phyloP scores from a whole-genome alignment of 2,797 vertebrate genomes.

The Microctenopoma stevenorrisi region DNA sequence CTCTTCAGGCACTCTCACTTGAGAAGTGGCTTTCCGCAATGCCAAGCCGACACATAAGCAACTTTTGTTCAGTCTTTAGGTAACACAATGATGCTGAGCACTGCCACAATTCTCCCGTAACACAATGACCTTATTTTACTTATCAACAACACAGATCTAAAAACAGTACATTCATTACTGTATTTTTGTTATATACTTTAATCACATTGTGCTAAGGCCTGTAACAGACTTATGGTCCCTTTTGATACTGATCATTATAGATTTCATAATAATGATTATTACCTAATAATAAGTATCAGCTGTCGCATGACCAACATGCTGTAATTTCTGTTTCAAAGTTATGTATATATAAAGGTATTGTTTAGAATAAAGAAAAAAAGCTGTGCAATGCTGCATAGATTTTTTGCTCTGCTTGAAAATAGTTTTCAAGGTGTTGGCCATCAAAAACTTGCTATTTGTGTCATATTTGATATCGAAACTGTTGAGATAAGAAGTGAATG shows the following conservation, averaged over 20 bases:
- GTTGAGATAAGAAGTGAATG: constrained; percentile 2
- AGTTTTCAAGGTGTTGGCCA: not conserved
- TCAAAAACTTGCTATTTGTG: constrained; percentile 12
- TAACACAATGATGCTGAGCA: constrained; percentile 28
- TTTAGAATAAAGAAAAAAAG: no score
- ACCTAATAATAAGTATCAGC: not conserved
- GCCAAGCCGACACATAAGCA: constrained; percentile 67
- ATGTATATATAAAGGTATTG: no score
- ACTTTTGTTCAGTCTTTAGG: constrained; percentile 62
- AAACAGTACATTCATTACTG: not conserved
- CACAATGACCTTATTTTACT: not conserved
- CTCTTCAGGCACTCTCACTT: constrained; percentile 93
- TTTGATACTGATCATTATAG: constrained; percentile 2
- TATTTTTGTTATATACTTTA: constrained; percentile 24
- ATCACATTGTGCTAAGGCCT: constrained; percentile 4
- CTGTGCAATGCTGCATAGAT: not conserved
- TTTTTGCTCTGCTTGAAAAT: constrained; percentile 13
- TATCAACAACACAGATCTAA: not conserved
- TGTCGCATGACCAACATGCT: constrained; percentile 2
- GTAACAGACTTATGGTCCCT: constrained; percentile 31
- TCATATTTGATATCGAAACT: not conserved
- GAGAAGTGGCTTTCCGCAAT: constrained; percentile 59
- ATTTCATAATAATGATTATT: constrained; percentile 24
- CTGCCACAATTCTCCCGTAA: constrained; percentile 4
- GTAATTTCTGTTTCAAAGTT: not conserved